Conservation (phyloP, 2,888 invertebrate species). For the Coremacera marginata region DNA sequence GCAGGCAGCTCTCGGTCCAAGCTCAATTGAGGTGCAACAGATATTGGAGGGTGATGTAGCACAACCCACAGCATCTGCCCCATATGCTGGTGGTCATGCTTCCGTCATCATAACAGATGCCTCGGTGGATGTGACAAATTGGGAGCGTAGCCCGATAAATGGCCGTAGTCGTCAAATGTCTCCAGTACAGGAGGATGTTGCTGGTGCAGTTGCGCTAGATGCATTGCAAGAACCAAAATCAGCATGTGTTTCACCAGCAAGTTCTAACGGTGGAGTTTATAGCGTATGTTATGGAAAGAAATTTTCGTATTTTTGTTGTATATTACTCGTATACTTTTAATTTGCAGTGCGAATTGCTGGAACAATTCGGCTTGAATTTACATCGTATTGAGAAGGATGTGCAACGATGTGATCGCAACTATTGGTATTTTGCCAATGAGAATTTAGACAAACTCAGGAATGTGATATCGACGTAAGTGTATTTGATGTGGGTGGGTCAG, state of each 20-base stretch:
- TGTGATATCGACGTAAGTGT: constrained; percentile 92
- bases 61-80: not conserved
- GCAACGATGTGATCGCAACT: constrained; percentile 93
- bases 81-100: constrained; percentile 64
- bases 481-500: no score
- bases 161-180: constrained; percentile 71
- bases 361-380: constrained; percentile 87
- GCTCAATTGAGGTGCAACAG: not conserved
- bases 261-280: constrained; percentile 92
- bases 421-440: constrained; percentile 89
- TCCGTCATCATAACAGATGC: constrained; percentile 81
- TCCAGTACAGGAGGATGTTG: constrained; percentile 73
- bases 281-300: constrained; percentile 74
- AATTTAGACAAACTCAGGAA: constrained; percentile 93
- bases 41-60: constrained; percentile 54
- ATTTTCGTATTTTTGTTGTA: not conserved
- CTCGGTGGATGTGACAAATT: constrained; percentile 75
- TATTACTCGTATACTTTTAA: not conserved
- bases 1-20: constrained; percentile 12
- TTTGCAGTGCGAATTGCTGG: constrained; percentile 84
- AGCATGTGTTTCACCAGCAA: constrained; percentile 86
- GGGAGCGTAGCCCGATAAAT: constrained; percentile 68
- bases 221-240: constrained; percentile 71
- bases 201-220: constrained; percentile 53
- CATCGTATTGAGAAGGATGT: constrained; percentile 98